phyloP scores from a whole-genome alignment of 2,797 vertebrate species.

The Acanthurus lineatus region DNA sequence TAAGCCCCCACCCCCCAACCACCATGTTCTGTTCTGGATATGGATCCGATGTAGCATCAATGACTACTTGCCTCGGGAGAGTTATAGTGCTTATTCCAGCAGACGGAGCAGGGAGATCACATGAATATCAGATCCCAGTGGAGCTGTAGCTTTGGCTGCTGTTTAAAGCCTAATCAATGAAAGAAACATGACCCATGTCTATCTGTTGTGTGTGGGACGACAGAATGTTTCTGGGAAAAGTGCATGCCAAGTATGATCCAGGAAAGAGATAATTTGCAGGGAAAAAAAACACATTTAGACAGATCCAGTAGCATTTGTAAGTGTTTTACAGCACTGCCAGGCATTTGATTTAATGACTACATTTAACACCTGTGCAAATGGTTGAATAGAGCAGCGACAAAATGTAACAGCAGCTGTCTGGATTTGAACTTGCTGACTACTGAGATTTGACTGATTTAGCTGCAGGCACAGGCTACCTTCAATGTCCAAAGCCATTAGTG shows the following conservation, averaged over 20 bases:
- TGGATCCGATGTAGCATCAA: slow-evolving; percentile 69
- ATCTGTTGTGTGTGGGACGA: slow-evolving; percentile 61
- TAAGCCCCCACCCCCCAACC: slow-evolving; percentile 4
- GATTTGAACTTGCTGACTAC: slow-evolving; percentile 78
- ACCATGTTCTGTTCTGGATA: slow-evolving; percentile 63
- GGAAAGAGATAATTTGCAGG: slow-evolving; percentile 34
- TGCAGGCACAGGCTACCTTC: slow-evolving; percentile 80
- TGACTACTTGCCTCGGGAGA: slow-evolving; percentile 71
- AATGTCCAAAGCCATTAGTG: slow-evolving; percentile 85
- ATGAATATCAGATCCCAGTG: slow-evolving; percentile 76
- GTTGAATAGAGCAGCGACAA: slow-evolving; percentile 49
- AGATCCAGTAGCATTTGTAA: slow-evolving; percentile 42
- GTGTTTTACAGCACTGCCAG: slow-evolving; percentile 57
- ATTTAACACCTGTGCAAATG: slow-evolving; percentile 68
- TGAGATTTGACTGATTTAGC: slow-evolving; percentile 78
- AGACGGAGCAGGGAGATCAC: slow-evolving; percentile 75
- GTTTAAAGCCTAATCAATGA: slow-evolving; percentile 83
- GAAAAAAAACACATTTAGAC: slow-evolving; percentile 18
- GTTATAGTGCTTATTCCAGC: slow-evolving; percentile 74
- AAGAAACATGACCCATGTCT: slow-evolving; percentile 77
- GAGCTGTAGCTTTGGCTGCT: slow-evolving; percentile 80
- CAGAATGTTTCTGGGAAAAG: slow-evolving; percentile 76
- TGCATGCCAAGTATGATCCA: slow-evolving; percentile 42
- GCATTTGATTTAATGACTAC: slow-evolving; percentile 56
- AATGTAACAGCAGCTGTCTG: slow-evolving; percentile 58